phyloP scores from a whole-genome alignment of 2,113 vertebrate genomes.

The Ceyx cyanopectus region DNA sequence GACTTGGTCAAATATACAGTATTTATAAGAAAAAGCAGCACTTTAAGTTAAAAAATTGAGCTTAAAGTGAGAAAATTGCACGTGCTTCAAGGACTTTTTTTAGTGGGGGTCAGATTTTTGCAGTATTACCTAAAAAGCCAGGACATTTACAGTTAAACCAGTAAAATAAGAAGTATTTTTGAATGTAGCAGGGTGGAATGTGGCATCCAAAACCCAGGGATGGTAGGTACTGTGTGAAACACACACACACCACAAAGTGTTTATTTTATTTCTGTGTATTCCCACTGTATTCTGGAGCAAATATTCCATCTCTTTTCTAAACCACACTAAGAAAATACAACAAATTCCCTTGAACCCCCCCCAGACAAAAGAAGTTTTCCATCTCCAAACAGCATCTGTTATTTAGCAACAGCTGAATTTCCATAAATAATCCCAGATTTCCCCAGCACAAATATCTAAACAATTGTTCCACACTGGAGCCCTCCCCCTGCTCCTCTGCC shows the following conservation, averaged over 20 bases:
- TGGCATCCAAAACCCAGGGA: not conserved
- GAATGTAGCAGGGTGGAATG: not conserved
- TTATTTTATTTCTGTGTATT: not conserved
- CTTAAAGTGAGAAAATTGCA: not conserved
- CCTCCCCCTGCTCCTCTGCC: not conserved
- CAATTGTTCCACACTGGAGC: conserved; percentile 40
- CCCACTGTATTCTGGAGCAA: not conserved
- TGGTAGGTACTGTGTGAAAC: not conserved
- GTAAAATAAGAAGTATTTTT: not conserved
- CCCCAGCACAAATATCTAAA: conserved; percentile 64
- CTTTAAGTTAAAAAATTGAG: not conserved
- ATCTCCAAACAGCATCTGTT: conserved; percentile 74
- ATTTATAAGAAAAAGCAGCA: not conserved
- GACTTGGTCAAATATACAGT: not conserved
- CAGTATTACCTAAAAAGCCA: not conserved
- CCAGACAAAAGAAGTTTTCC: conserved; percentile 47
- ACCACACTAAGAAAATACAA: not conserved
- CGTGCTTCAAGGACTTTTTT: not conserved
- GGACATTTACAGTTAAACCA: not conserved
- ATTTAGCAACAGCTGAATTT: conserved; percentile 72
- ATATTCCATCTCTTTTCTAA: conserved; percentile 45
- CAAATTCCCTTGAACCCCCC: not conserved
- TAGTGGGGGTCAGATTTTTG: not conserved
- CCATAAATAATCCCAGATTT: conserved; percentile 81
- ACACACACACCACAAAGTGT: not conserved